Percentiles rank a stretch among this genome's conserved stretches.
These are phyloP conservation scores for Luperina nickerlii DNA, from an alignment of 2,888 invertebrate species.

Conservation along the genomic window DNA sequence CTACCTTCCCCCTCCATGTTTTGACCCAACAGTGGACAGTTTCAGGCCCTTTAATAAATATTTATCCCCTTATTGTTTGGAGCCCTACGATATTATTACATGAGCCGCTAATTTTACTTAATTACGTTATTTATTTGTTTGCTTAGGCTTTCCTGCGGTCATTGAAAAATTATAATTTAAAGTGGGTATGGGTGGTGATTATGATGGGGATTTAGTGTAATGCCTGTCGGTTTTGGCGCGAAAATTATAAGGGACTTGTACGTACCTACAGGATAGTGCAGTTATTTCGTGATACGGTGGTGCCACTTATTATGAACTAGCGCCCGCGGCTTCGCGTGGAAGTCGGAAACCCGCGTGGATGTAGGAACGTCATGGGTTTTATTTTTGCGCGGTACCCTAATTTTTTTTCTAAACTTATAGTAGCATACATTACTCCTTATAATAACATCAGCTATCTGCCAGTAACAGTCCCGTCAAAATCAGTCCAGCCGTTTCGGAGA, in stretches of 20 bases:
- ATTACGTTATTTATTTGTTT: constrained; percentile 87
- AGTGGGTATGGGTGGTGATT: constrained; percentile 43
- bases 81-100: constrained; percentile 75
- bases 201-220: constrained; percentile 39
- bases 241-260: constrained; percentile 20
- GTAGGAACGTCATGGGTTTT: too few species aligned
- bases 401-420: too few species aligned
- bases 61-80: constrained; percentile 88
- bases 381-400: too few species aligned
- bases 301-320: too few species aligned
- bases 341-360: too few species aligned
- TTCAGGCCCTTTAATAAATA: constrained; percentile 87
- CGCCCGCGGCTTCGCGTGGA: too few species aligned
- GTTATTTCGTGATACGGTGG: too few species aligned
- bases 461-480: too few species aligned
- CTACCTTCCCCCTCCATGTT: constrained; percentile 60
- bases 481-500: too few species aligned
- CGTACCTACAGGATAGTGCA: too few species aligned
- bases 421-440: too few species aligned
- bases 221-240: constrained; percentile 10
- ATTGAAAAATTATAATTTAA: constrained; percentile 64
- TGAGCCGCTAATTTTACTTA: constrained; percentile 76
- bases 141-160: constrained; percentile 74
- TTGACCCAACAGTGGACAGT: constrained; percentile 87
- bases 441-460: too few species aligned